A percentile compares a stretch with the other conserved stretches of the same genome.
phyloP scores from a whole-genome alignment of 2,113 vertebrate genomes.

The Saguinus imperator region DNA sequence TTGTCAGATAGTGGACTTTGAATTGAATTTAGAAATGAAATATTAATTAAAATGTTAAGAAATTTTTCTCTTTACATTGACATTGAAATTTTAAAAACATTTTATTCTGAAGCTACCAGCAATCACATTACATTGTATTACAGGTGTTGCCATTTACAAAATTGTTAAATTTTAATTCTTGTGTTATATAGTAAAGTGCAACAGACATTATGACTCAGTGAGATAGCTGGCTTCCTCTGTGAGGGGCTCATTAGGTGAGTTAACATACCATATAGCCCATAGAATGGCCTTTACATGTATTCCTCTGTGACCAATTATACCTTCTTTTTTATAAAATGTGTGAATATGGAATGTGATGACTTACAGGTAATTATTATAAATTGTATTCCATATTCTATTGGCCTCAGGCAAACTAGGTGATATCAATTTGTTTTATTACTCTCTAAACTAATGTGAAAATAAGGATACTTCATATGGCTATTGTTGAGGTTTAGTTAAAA shows the following conservation, averaged over 20 bases:
- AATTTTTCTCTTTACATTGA: neutral
- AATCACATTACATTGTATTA: neutral
- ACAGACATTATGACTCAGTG: neutral
- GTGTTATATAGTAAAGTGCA: neutral
- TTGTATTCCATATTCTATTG: neutral
- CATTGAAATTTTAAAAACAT: neutral
- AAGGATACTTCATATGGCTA: neutral
- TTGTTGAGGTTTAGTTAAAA: constrained; percentile 44
- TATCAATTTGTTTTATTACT: constrained; percentile 26
- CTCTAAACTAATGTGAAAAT: constrained; percentile 42
- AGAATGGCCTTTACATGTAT: neutral
- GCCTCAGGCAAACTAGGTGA: constrained; percentile 13
- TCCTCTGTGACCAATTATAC: neutral
- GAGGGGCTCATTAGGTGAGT: neutral
- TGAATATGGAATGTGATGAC: neutral
- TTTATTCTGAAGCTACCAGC: neutral
- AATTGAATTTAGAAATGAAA: neutral
- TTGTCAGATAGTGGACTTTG: neutral
- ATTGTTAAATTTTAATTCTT: neutral
- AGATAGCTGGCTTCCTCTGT: neutral
- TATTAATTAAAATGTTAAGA: neutral
- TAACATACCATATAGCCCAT: neutral
- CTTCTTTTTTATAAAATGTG: neutral
- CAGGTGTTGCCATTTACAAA: neutral
- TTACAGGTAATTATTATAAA: neutral